These are phyloP conservation scores for Cephus spinipes DNA, from an alignment of 2,888 invertebrate genomes.

Conservation along the genomic window DNA sequence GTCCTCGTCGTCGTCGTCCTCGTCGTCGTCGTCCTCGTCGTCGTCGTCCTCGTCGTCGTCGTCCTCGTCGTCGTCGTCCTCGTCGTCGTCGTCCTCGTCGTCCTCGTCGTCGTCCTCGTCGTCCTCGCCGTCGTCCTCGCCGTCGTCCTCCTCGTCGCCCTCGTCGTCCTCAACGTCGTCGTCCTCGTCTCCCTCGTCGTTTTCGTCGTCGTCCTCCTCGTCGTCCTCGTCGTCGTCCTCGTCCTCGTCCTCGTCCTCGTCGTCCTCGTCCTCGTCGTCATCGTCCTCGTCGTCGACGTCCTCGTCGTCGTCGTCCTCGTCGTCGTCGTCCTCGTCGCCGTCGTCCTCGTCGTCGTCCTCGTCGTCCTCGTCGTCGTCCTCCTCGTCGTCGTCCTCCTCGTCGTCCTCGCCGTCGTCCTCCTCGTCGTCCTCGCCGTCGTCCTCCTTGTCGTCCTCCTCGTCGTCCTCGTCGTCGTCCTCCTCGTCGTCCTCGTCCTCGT, in stretches of 20 bases:
- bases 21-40: constrained; percentile 1
- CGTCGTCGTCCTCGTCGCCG: neutral
- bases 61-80: neutral
- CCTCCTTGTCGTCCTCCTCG: no score
- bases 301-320: neutral
- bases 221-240: neutral
- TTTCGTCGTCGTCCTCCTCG: no score
- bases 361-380: neutral
- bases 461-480: no score
- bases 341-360: no score
- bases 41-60: neutral
- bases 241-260: neutral
- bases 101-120: neutral
- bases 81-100: neutral
- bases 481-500: no score
- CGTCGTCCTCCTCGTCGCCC: no score
- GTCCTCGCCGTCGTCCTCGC: no score
- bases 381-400: neutral
- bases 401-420: no score
- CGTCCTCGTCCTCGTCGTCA: neutral
- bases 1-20: neutral
- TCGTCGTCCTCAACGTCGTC: no score
- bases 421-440: neutral
- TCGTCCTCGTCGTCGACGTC: neutral
- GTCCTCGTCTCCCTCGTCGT: no score